Evolutionary conservation across 2,113 vertebrate species (phyloP).

Genomic region (Varanus komodoensis): DNA sequence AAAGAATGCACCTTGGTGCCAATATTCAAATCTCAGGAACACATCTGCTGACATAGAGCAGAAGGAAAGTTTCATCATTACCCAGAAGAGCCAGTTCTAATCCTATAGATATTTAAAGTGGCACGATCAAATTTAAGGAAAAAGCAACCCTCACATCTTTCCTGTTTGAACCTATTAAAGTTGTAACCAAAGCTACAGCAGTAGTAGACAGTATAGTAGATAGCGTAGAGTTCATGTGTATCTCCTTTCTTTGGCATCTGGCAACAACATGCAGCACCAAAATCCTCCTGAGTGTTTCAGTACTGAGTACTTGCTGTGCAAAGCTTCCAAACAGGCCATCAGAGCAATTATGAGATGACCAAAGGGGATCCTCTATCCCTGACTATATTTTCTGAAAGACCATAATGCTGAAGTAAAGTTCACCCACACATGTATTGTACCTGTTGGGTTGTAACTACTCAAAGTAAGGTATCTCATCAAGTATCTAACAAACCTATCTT

Average conservation of each 20-base stretch:
- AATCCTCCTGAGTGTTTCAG: not conserved
- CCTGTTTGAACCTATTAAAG: not conserved
- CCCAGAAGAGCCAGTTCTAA: slow-evolving; percentile 70
- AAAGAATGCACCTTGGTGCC: slow-evolving; percentile 74
- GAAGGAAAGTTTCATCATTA: slow-evolving; percentile 75
- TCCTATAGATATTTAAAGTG: slow-evolving; percentile 64
- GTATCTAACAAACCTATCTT: not conserved
- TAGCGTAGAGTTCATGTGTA: not conserved
- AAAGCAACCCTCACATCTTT: not conserved
- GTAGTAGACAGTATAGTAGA: not conserved
- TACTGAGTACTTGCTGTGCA: no score
- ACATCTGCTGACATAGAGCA: slow-evolving; percentile 70
- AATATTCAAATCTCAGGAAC: slow-evolving; percentile 76
- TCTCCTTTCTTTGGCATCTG: not conserved
- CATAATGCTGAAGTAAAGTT: not conserved
- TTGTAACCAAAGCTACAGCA: not conserved
- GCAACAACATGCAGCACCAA: not conserved
- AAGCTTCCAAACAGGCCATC: not conserved
- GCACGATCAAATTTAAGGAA: slow-evolving; percentile 28
- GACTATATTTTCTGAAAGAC: not conserved
- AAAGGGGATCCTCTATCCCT: not conserved
- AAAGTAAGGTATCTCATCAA: not conserved
- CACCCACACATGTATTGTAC: not conserved
- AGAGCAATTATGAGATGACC: not conserved
- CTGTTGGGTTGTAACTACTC: not conserved